These are phyloP conservation scores for Mycogona germanica DNA, from an alignment of 2,888 invertebrate species.

Conservation along the genomic window DNA sequence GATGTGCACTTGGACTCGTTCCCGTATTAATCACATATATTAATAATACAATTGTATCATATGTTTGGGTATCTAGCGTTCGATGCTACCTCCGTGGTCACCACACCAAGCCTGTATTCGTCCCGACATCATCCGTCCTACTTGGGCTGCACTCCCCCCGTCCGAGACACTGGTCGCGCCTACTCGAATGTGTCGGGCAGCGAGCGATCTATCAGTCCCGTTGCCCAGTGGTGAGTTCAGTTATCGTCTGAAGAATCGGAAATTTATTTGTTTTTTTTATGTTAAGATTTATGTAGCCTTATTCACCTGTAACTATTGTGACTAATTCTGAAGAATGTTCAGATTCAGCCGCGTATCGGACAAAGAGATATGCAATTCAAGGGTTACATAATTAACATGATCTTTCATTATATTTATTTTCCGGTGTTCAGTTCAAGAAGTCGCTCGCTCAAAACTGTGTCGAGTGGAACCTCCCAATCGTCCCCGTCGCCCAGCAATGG, in stretches of 20 bases:
- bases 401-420: neutral
- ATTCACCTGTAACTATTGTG: too few species aligned
- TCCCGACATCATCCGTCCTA: slow-evolving; percentile 10
- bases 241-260: neutral
- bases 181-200: slow-evolving; percentile 1
- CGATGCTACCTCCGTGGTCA: neutral
- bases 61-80: too few species aligned
- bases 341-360: too few species aligned
- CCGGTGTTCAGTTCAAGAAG: neutral
- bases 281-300: neutral
- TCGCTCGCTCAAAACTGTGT: neutral
- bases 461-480: neutral
- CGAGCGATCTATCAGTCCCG: slow-evolving; percentile 9
- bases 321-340: too few species aligned
- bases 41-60: too few species aligned
- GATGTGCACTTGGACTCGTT: too few species aligned
- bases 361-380: too few species aligned
- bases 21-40: too few species aligned
- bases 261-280: neutral
- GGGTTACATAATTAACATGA: neutral
- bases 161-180: slow-evolving; percentile 14
- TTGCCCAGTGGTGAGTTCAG: neutral
- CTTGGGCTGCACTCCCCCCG: slow-evolving; percentile 19
- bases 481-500: slow-evolving; percentile 6
- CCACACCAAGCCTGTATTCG: neutral